Evolutionary conservation across 2,888 invertebrate genomes (phyloP).

Genomic region (Ochropleura plecta): DNA sequence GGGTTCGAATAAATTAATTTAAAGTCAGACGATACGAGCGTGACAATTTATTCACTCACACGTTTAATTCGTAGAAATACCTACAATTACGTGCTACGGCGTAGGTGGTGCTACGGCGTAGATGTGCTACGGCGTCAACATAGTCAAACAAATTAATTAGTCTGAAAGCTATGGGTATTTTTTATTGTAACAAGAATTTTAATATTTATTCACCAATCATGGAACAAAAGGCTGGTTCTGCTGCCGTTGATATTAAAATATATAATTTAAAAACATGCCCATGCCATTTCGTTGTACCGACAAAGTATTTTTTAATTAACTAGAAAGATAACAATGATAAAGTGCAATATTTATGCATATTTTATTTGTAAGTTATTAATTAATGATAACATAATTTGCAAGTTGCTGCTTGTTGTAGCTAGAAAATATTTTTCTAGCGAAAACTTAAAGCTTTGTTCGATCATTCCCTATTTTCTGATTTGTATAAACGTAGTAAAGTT

Average conservation of each 20-base stretch:
- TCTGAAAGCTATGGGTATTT: constrained; percentile 4
- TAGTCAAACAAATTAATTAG: constrained; percentile 4
- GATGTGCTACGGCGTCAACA: constrained; percentile 13
- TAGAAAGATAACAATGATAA: background rate
- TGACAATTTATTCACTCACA: constrained; percentile 12
- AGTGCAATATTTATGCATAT: background rate
- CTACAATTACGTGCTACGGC: constrained; percentile 27
- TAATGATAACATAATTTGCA: background rate
- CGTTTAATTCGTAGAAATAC: constrained; percentile 18
- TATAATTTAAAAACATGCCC: constrained; percentile 18
- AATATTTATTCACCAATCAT: background rate
- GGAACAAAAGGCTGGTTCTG: constrained; percentile 5
- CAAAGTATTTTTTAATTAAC: constrained; percentile 34
- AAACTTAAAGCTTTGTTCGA: background rate
- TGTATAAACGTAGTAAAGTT: background rate
- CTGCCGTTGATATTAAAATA: constrained; percentile 12
- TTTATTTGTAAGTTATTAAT: background rate
- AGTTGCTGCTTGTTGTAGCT: background rate
- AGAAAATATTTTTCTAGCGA: background rate
- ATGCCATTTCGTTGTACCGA: background rate
- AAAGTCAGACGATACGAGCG: constrained; percentile 6
- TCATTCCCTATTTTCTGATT: background rate
- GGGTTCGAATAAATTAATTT: background rate
- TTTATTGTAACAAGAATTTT: background rate
- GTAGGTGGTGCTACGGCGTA: constrained; percentile 29